Base-by-base conservation (phyloP, 2,888 invertebrate genomes). In the Scaptomyza cyrtandrae region DNA sequence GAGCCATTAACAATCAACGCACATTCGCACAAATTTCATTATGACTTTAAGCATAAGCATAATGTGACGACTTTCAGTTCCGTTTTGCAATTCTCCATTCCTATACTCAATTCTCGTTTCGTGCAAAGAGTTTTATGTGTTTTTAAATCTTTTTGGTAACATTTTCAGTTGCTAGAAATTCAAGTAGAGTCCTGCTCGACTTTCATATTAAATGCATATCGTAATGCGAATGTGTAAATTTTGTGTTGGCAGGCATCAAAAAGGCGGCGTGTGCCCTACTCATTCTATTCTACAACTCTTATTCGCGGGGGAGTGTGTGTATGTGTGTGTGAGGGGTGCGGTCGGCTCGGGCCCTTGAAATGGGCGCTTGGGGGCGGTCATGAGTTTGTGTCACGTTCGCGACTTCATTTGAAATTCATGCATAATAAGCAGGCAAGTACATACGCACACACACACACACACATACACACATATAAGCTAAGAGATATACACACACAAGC, bases 381-480 rank as follows among this genome's bases (percentile, higher is more conserved):
- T 74, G 80, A 75, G 85, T 83, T 82, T 85, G 85, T 82, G 83
- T 83, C 83, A 83, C 83, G 83, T 85, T 83, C 85, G 83, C 85
- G 82, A 85, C 85, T 83, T 85, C 85, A 83, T 83, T 82, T 79
- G 62, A 80, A 83, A 83, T 83, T 83, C 83, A 83, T 83, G 83
- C 85, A 83, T 83, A 85, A 83, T 83, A 83, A 83, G 85, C 83
- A 83, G 77, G 66, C 79, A 75, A 82, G 83, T 80, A 85, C 77
- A 74, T 69, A 71, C 69, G 31, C 45, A 67, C 64, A 75, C 55
- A 46, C 45, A 55, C 43, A 33, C 58, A 61, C 24, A 53, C 33
- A 59, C 48, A 50, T 46, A 66, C 48, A 55, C 56, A 37, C 56
- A 62, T 16, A 63, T 19, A 19, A 19, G 19, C 19, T 19, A 19